Evolutionary conservation across 53 echinoderm and acorn worm genomes (phyloP).

Genomic region (Zoroaster sp.): DNA sequence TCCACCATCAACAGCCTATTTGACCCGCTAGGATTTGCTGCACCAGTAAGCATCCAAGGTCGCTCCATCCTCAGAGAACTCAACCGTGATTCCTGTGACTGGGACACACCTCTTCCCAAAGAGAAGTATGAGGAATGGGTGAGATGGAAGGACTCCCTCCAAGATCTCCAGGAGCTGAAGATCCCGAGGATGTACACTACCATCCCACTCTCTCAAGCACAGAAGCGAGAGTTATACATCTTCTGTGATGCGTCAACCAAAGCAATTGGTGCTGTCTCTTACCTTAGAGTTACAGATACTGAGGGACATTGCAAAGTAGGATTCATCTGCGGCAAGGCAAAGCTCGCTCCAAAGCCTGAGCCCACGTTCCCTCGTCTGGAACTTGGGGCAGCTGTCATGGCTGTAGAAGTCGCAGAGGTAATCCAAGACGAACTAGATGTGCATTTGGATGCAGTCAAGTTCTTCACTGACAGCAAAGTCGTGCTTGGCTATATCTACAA

Average conservation of each 20-base stretch:
- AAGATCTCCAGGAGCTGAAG: too few relatives aligned
- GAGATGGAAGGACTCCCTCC: conserved; percentile 16
- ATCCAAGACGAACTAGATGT: conserved; percentile 10
- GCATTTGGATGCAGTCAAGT: background rate
- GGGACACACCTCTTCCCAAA: conserved; percentile 24
- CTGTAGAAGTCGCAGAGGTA: conserved; percentile 21
- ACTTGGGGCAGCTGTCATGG: conserved; percentile 62
- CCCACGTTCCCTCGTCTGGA: conserved; percentile 62
- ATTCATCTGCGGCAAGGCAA: conserved; percentile 51
- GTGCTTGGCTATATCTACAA: conserved; percentile 63
- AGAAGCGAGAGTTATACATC: background rate
- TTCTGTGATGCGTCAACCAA: conserved; percentile 39
- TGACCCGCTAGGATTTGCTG: conserved; percentile 55
- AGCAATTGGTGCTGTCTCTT: conserved; percentile 53
- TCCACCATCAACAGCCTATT: conserved; percentile 51
- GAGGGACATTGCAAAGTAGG: conserved; percentile 27
- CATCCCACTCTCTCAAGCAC: background rate
- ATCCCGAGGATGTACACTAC: conserved; percentile 5
- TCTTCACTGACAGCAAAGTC: conserved; percentile 47
- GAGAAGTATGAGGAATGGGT: conserved; percentile 7
- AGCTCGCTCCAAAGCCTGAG: conserved; percentile 22
- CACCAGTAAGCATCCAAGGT: conserved; percentile 24
- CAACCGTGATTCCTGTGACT: conserved; percentile 12
- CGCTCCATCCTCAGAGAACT: conserved; percentile 30
- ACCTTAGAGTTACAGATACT: conserved; percentile 6